A percentile compares a stretch with the other conserved stretches of the same genome.
These are phyloP conservation scores for Diabrotica undecimpunctata DNA, from an alignment of 1,140 invertebrate genomes.

Conservation along the genomic window DNA sequence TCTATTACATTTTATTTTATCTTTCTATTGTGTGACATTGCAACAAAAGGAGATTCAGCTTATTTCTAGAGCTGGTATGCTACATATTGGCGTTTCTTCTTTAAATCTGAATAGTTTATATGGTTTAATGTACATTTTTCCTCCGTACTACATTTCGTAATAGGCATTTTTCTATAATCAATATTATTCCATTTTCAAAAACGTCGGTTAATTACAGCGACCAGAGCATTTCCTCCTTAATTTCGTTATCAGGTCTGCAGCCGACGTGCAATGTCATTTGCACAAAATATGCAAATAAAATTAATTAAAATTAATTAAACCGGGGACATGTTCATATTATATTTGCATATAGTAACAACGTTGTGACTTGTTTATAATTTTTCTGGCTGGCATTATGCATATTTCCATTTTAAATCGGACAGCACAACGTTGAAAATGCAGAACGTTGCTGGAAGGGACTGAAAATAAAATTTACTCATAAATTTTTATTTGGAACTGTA, in stretches of 20 bases:
- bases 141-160: no score
- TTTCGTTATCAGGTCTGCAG: not conserved
- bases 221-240: not conserved
- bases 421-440: not conserved
- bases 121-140: no score
- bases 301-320: constrained; percentile 1
- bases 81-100: no score
- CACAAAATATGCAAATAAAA: not conserved
- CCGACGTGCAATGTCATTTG: not conserved
- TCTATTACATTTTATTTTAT: no score
- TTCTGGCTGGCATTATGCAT: not conserved
- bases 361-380: constrained; percentile 3
- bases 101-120: no score
- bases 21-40: no score
- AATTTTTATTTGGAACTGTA: no score
- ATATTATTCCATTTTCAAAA: not conserved
- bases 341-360: not conserved
- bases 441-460: no score
- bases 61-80: no score
- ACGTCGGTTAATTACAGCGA: not conserved
- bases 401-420: not conserved
- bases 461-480: no score
- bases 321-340: not conserved
- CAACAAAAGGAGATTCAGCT: no score
- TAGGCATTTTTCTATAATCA: not conserved